Evolutionary conservation across 1,140 invertebrate genomes (phyloP), one percentile per base, ranked within the genome.

Genomic region (Drosophila melanica): DNA sequence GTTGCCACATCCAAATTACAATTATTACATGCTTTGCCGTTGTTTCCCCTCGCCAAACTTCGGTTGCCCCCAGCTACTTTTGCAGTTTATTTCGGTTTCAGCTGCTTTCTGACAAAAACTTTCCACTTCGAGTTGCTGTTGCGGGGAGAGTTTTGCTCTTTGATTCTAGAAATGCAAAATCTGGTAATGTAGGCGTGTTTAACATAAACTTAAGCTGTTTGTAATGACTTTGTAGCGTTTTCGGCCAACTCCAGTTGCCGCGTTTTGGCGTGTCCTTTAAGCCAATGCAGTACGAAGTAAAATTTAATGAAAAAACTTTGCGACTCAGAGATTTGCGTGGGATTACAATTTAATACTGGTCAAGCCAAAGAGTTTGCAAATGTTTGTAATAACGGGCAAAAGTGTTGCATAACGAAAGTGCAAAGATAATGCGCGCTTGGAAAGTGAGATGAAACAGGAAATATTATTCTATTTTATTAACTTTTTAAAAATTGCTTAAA

Each of bases 151-250:
- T 42, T 79, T 54, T 23, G 64, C 35, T 47, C 68, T 75, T 66
- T 53, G 69, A 54, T 59, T 27, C 63, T 63, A 9, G 64, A 48
- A 84, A 85, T 86, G 84, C 82, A 87, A 87, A 86, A 86, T 82
- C 79, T 79, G 55, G 79, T 76, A 79, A 87, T 87, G 79, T 87
- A 68, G 79, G 79, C 82, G 82, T 87, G 84, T 86, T 87, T 82
- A 86, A 82, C 79, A 79, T 85, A 79, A 87, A 82, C 82, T 82
- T 87, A 86, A 89, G 84, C 86, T 86, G 75, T 82, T 86, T 73
- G 79, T 86, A 86, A 87, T 77, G 82, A 86, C 82, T 86, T 87
- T 79, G 64, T 70, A 73, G 84, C 76, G 59, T 65, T 60, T 75
- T 71, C 33, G 44, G 16, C 18, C 30, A 55, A 20, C 42, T 41